Percentiles rank a stretch among this genome's conserved stretches.
Conservation (phyloP, 2,888 invertebrate genomes). For the Pterostichus madidus region DNA sequence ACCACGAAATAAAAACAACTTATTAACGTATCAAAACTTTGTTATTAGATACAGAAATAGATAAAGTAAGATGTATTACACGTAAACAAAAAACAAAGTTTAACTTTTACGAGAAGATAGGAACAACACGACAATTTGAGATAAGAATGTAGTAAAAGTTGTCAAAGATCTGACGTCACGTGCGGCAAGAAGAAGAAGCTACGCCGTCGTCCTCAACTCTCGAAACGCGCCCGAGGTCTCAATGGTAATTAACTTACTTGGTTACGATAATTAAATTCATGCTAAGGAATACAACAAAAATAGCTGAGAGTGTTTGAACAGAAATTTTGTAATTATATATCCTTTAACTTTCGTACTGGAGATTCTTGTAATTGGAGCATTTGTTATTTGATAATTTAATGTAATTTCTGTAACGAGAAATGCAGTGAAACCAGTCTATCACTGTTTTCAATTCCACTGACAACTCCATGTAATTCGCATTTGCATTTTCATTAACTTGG, state of each 20-base stretch:
- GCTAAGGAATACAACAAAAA: conserved; percentile 75
- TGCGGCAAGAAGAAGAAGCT: background rate
- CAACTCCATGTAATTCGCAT: conserved; percentile 10
- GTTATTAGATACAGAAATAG: no score
- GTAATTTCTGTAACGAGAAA: conserved; percentile 47
- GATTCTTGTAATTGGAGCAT: conserved; percentile 63
- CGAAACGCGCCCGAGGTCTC: conserved; percentile 69
- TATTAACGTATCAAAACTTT: no score
- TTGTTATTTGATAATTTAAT: conserved; percentile 63
- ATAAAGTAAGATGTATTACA: no score
- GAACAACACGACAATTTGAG: no score
- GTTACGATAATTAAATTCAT: conserved; percentile 75
- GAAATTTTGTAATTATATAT: conserved; percentile 65
- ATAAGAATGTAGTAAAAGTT: conserved; percentile 24
- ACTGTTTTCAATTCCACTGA: conserved; percentile 33
- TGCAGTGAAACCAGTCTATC: background rate
- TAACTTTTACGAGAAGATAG: no score
- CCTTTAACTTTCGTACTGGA: conserved; percentile 56
- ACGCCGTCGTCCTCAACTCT: conserved; percentile 1
- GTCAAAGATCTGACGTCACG: conserved; percentile 38
- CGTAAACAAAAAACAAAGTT: no score
- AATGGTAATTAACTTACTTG: conserved; percentile 74
- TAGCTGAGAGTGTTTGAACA: conserved; percentile 69
- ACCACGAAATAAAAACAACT: no score
- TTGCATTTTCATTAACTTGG: conserved; percentile 42